A percentile compares a stretch with the other conserved stretches of the same genome.
phyloP scores from a whole-genome alignment of 53 echinoderm and acorn worm genomes.

The Temnopleurus reevesii region DNA sequence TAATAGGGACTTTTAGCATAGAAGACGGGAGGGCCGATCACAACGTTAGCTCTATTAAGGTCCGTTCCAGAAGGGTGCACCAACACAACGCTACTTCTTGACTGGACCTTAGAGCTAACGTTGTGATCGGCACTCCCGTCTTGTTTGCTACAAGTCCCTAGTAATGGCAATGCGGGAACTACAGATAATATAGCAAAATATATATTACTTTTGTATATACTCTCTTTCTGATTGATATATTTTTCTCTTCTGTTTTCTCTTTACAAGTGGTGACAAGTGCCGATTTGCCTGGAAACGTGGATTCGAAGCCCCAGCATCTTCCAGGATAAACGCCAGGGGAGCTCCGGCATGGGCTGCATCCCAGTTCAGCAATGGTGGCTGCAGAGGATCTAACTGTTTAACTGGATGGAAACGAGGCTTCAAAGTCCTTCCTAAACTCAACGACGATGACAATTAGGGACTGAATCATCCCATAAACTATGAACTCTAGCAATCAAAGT shows the following conservation, averaged over 20 bases:
- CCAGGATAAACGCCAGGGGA: conserved; percentile 52
- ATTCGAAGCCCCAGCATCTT: conserved; percentile 1
- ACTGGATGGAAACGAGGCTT: conserved; percentile 52
- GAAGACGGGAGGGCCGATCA: too few species aligned
- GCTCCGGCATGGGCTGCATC: conserved; percentile 51
- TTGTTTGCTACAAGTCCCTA: too few species aligned
- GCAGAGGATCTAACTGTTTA: conserved; percentile 30
- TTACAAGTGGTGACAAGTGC: conserved; percentile 41
- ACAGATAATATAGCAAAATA: too few species aligned
- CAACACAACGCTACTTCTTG: too few species aligned
- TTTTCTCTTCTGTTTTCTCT: neutral
- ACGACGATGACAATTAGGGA: conserved; percentile 24
- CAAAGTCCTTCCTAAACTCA: neutral
- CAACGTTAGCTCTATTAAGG: too few species aligned
- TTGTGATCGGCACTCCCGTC: too few species aligned
- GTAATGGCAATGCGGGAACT: too few species aligned
- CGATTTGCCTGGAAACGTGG: conserved; percentile 53
- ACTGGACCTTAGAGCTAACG: too few species aligned
- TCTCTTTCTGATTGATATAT: neutral
- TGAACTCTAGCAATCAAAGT: neutral
- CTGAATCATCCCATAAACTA: neutral
- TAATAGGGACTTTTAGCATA: too few species aligned
- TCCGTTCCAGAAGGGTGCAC: too few species aligned
- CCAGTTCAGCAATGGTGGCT: conserved; percentile 45
- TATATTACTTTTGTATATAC: too few species aligned